Evolutionary conservation across 2,113 vertebrate genomes (phyloP), one percentile per base, ranked within the genome.

Genomic region (Balaeniceps rex): DNA sequence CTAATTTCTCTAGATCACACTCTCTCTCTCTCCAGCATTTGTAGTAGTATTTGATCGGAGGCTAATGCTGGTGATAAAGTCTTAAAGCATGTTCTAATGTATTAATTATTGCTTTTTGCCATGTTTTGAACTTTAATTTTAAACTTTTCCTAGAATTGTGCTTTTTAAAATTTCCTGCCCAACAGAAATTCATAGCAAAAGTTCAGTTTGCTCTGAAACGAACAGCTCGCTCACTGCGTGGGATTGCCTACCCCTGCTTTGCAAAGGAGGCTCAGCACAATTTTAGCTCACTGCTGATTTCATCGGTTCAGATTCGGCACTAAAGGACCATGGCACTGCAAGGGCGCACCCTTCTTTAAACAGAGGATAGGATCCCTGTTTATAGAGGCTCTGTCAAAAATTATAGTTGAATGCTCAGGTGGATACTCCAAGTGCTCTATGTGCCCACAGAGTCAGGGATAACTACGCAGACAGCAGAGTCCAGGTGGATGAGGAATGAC

Each of bases 361-460:
- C 8, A 65, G 49, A 64, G 16, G 47, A 38, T 51, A 44, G 79
- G 5, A 6, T 38, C 21, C 55, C 51, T 52, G 7, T 83, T n/a
- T 29, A 16, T 7, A 65, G 18, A 80, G 22, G 4, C 1, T 65
- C 55, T 77, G 16, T 51, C 40, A 84, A 66, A 87, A 75, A 66
- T 40, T 5, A 6, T 6, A 47, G 47, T 5, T 3, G 2, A 54
- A 54, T 1, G 1, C 6, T 40, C 19, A 36, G 11, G 11, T 69
- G 61, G 11, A 57, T 66, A 19, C 36, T 71, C 63, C 40, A 57
- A 78, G 14, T 47, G 31, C 17, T 58, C 34, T 63, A 13, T 70
- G 61, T 80, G 61, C n/a, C 63, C 38, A 29, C 24, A 21, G 69
- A 23, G 54, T 3, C 2, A 1, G 25, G 26, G 22, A 36, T 55